These are phyloP conservation scores for Syrista parreyssii DNA, from an alignment of 2,888 invertebrate species.

Conservation along the genomic window DNA sequence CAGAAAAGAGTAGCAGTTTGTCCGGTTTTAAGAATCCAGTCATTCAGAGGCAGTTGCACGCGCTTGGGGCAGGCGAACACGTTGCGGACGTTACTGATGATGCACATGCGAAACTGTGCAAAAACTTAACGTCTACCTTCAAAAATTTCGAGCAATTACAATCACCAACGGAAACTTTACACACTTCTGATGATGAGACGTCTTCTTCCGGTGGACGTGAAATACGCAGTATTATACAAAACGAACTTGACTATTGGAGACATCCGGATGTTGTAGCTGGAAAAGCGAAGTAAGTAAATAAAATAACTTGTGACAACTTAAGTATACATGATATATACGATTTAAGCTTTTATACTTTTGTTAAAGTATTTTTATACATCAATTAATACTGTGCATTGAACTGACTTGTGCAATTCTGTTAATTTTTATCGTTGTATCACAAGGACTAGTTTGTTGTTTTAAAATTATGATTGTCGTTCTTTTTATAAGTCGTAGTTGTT, in stretches of 20 bases:
- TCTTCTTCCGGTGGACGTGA: constrained; percentile 74
- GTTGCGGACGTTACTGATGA: constrained; percentile 18
- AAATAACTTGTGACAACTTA: not conserved
- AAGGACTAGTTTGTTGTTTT: not conserved
- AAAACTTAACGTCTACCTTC: constrained; percentile 14
- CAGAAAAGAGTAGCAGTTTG: not conserved
- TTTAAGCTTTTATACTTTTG: not conserved
- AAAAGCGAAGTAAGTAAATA: constrained; percentile 40
- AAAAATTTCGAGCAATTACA: constrained; percentile 8
- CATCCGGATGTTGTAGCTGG: constrained; percentile 66
- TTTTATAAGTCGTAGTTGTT: not conserved
- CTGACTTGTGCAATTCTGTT: not conserved
- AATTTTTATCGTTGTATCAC: not conserved
- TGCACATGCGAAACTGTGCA: not conserved
- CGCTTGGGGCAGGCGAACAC: not conserved
- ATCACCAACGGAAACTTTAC: constrained; percentile 18
- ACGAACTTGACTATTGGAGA: constrained; percentile 64
- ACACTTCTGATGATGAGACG: constrained; percentile 69
- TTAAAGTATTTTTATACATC: not conserved
- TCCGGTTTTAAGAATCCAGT: not conserved
- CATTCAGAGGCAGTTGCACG: not conserved
- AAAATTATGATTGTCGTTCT: too few species aligned
- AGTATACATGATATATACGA: not conserved
- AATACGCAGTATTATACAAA: constrained; percentile 70
- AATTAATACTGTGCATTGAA: not conserved